phyloP scores from a whole-genome alignment of 92 coral and sea anemone species.

The Montipora capitata region DNA sequence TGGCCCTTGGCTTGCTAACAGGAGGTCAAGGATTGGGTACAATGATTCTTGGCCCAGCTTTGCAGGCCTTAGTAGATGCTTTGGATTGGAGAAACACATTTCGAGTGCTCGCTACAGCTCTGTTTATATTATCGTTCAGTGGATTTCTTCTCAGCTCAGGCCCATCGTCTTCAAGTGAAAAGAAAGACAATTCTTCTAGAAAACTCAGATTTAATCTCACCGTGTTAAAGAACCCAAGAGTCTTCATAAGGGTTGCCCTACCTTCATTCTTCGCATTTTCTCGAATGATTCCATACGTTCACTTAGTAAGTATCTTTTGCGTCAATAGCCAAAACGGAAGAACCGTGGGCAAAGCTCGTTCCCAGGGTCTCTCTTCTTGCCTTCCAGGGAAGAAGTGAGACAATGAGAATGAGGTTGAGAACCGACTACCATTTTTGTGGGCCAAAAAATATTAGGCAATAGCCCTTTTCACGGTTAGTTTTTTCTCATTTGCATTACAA shows the following conservation, averaged over 20 bases:
- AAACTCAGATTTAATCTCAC: constrained; percentile 4
- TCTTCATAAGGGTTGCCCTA: neutral
- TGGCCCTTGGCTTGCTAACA: constrained; percentile 60
- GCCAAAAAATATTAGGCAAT: no score
- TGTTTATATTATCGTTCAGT: constrained; percentile 4
- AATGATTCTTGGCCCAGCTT: constrained; percentile 53
- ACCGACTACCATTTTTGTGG: no score
- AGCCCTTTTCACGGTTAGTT: no score
- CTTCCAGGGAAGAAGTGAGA: no score
- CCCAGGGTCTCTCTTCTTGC: no score
- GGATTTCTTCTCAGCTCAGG: constrained; percentile 15
- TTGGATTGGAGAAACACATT: constrained; percentile 63
- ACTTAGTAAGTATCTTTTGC: constrained; percentile 21
- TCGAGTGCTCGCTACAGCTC: constrained; percentile 52
- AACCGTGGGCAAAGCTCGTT: no score
- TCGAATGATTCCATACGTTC: constrained; percentile 47
- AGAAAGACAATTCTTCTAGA: neutral
- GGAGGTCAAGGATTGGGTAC: constrained; percentile 60
- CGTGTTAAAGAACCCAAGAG: neutral
- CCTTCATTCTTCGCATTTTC: constrained; percentile 1
- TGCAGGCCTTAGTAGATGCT: constrained; percentile 39
- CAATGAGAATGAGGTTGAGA: no score
- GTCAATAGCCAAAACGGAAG: no score
- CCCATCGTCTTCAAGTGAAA: constrained; percentile 3
- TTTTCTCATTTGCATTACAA: no score